Conservation (phyloP, 2,797 vertebrate species). For the Enteromius anoplus region DNA sequence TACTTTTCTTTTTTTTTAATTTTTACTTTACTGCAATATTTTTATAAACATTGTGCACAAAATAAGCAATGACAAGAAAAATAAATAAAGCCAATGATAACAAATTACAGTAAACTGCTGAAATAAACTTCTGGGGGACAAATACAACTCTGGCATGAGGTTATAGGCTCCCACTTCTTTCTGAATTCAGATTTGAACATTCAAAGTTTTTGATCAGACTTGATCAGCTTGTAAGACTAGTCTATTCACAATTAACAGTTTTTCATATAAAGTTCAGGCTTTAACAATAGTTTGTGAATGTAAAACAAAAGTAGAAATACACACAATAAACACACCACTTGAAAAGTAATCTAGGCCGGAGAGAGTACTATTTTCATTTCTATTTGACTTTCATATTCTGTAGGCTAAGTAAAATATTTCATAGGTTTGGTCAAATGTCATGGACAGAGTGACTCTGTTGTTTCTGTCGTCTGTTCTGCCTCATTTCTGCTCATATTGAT, state of each 20-base stretch:
- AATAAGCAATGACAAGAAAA: background rate
- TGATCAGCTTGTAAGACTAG: background rate
- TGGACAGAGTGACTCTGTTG: background rate
- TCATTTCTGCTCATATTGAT: slow-evolving; percentile 2
- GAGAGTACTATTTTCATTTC: background rate
- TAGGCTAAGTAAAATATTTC: background rate
- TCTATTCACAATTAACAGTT: background rate
- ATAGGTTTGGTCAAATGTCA: background rate
- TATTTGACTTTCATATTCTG: background rate
- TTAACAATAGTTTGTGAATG: background rate
- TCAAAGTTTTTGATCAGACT: background rate
- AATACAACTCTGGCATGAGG: background rate
- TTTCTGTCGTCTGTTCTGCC: background rate
- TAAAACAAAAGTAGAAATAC: background rate
- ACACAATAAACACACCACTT: background rate
- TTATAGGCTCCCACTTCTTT: background rate
- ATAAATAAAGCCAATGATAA: background rate
- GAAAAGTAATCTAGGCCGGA: background rate
- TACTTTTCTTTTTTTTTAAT: background rate
- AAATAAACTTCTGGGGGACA: background rate
- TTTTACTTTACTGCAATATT: background rate
- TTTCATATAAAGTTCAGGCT: background rate
- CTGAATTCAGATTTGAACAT: background rate
- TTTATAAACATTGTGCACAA: background rate
- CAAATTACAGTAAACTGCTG: background rate